These are phyloP conservation scores for Eupeodes corollae DNA, from an alignment of 1,140 invertebrate genomes.

Conservation along the genomic window DNA sequence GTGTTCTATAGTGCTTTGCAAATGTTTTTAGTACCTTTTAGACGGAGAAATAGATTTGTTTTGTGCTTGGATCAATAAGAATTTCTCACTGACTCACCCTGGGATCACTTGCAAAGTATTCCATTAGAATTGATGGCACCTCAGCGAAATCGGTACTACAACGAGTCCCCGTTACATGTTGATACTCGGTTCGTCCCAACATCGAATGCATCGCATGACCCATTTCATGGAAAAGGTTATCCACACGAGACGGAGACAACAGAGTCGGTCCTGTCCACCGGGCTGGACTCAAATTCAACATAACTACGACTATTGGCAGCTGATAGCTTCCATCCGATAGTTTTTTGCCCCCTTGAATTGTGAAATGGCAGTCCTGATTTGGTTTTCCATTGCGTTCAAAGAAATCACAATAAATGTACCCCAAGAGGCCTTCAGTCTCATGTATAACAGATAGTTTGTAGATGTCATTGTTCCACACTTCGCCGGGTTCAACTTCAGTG, in stretches of 20 bases:
- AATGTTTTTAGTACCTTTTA: conserved; percentile 60
- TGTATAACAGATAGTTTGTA: conserved; percentile 80
- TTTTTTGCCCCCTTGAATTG: conserved; percentile 83
- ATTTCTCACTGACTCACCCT: conserved; percentile 43
- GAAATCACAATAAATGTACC: conserved; percentile 96
- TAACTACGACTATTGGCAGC: conserved; percentile 86
- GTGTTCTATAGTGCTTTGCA: conserved; percentile 84
- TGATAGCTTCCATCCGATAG: conserved; percentile 75
- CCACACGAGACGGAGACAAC: conserved; percentile 70
- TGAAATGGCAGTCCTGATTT: conserved; percentile 97
- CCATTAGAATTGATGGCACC: conserved; percentile 96
- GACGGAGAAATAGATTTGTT: conserved; percentile 10
- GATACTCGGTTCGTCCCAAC: conserved; percentile 87
- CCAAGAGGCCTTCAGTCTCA: conserved; percentile 65
- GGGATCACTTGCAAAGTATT: conserved; percentile 89
- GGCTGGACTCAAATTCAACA: conserved; percentile 73
- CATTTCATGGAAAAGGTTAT: conserved; percentile 98
- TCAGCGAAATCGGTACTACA: conserved; percentile 97
- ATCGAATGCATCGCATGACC: conserved; percentile 99
- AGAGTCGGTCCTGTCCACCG: conserved; percentile 66
- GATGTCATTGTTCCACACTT: conserved; percentile 76
- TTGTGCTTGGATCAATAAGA: neutral
- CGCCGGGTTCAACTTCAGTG: conserved; percentile 57
- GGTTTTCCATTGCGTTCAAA: conserved; percentile 82
- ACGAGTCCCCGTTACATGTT: conserved; percentile 94